These are phyloP conservation scores for Zygothrica quintamaculata DNA, from an alignment of 2,888 invertebrate species.

Conservation along the genomic window DNA sequence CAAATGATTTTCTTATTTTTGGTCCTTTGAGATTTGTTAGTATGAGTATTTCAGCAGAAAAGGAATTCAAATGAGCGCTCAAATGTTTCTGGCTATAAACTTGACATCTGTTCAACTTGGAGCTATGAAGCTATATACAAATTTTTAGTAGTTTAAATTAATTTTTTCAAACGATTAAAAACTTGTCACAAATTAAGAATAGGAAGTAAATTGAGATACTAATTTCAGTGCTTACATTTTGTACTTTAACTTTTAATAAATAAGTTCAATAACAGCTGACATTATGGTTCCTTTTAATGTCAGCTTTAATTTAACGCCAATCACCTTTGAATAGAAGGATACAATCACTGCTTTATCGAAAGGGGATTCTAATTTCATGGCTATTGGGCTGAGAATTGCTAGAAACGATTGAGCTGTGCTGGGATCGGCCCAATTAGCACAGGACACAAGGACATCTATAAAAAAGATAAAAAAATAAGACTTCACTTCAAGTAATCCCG, in stretches of 20 bases:
- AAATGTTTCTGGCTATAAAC: constrained; percentile 47
- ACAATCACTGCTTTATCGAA: constrained; percentile 23
- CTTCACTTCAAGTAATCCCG: constrained; percentile 74
- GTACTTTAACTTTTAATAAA: too few species aligned
- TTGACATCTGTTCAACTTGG: constrained; percentile 65
- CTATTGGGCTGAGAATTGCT: constrained; percentile 48
- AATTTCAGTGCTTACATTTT: too few species aligned
- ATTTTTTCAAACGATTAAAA: constrained; percentile 49
- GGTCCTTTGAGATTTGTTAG: constrained; percentile 65
- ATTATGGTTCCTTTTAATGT: constrained; percentile 16
- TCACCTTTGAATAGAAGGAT: constrained; percentile 27
- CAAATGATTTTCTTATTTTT: constrained; percentile 70
- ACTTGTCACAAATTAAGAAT: too few species aligned
- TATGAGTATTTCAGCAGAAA: constrained; percentile 60
- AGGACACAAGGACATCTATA: constrained; percentile 24
- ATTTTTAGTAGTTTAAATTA: constrained; percentile 62
- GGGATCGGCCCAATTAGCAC: constrained; percentile 65
- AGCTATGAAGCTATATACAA: constrained; percentile 64
- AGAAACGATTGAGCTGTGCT: constrained; percentile 21
- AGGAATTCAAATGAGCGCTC: constrained; percentile 69
- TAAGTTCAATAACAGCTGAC: background rate
- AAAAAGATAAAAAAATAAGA: constrained; percentile 47
- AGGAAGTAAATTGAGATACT: too few species aligned
- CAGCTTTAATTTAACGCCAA: constrained; percentile 65
- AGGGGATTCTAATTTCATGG: constrained; percentile 65